phyloP scores from a whole-genome alignment of 35 echinoderm and acorn worm genomes.

The Heliocidaris erythrogramma region DNA sequence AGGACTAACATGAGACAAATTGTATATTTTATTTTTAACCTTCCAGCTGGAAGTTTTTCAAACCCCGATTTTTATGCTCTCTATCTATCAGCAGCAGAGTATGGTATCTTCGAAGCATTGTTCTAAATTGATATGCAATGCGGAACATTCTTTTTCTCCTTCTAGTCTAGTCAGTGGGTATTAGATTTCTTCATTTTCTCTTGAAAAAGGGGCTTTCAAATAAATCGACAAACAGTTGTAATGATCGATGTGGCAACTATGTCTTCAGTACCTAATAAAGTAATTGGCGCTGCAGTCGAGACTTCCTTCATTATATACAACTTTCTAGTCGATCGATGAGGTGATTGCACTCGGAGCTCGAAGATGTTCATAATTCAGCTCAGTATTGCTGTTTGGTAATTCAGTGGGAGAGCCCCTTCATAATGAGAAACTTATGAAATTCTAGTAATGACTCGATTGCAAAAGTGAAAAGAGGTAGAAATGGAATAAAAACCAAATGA shows the following conservation, averaged over 20 bases:
- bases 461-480: neutral
- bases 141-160: too few relatives aligned
- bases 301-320: neutral
- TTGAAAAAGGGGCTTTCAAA: neutral
- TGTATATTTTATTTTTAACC: too few relatives aligned
- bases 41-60: too few relatives aligned
- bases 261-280: neutral
- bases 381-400: neutral
- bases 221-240: too few relatives aligned
- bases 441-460: neutral
- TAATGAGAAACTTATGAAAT: conserved; percentile 9
- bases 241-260: neutral
- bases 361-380: neutral
- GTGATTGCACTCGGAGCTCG: neutral
- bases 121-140: too few relatives aligned
- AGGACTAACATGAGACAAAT: too few relatives aligned
- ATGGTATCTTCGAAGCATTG: too few relatives aligned
- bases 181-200: neutral
- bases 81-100: too few relatives aligned
- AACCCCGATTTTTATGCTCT: too few relatives aligned
- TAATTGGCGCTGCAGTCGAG: neutral
- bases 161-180: neutral
- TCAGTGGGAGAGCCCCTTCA: neutral
- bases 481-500: neutral
- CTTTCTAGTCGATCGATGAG: neutral